Conservation (phyloP, 2,888 invertebrate genomes). For the Escarpia spicata region DNA sequence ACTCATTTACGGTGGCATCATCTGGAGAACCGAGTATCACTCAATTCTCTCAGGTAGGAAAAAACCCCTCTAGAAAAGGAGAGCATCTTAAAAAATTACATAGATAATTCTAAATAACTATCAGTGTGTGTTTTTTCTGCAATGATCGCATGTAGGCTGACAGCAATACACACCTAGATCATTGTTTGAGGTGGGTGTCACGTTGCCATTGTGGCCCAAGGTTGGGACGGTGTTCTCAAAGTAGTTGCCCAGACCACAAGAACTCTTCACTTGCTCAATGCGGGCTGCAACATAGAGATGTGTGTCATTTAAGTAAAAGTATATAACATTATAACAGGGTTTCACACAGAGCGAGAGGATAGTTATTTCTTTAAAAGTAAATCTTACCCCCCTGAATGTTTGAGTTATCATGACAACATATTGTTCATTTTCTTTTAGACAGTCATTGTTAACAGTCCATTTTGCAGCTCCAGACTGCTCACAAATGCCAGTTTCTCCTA, state of each 20-base stretch:
- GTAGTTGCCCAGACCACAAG: constrained; percentile 48
- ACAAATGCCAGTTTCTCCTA: too few relatives aligned
- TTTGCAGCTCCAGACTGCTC: not conserved
- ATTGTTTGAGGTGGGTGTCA: constrained; percentile 42
- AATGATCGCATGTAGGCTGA: not conserved
- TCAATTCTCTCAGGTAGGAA: too few relatives aligned
- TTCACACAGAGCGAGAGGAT: not conserved
- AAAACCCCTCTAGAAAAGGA: too few relatives aligned
- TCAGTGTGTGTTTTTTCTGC: too few relatives aligned
- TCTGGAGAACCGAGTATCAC: too few relatives aligned
- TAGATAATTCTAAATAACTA: too few relatives aligned
- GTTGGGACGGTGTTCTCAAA: constrained; percentile 53
- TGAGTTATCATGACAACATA: not conserved
- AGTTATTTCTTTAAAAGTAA: not conserved
- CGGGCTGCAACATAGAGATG: constrained; percentile 47
- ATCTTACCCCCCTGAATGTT: not conserved
- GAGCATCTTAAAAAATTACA: too few relatives aligned
- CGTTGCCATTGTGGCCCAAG: constrained; percentile 53
- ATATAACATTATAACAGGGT: not conserved
- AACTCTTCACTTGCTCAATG: constrained; percentile 52
- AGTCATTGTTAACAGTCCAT: not conserved
- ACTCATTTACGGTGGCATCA: too few relatives aligned
- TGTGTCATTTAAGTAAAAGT: not conserved
- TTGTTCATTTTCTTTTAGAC: too few relatives aligned
- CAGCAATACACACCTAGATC: constrained; percentile 39